phyloP scores from a whole-genome alignment of 2,797 vertebrate species.

The Morelia viridis region DNA sequence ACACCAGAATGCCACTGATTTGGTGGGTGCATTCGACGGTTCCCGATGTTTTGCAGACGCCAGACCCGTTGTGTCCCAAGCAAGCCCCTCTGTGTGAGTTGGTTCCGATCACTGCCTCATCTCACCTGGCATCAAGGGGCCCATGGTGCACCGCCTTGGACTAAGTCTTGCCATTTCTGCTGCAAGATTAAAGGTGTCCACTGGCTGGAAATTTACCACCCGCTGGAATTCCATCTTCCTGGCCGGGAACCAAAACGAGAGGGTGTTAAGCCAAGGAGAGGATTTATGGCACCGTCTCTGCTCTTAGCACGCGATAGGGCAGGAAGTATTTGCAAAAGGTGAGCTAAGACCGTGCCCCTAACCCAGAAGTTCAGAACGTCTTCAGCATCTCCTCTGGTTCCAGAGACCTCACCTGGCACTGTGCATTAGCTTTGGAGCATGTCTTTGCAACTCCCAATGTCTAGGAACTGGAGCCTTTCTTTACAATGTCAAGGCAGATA shows the following conservation, averaged over 20 bases:
- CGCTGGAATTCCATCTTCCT: not conserved
- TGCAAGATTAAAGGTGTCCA: not conserved
- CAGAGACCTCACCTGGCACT: not conserved
- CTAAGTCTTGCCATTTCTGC: not conserved
- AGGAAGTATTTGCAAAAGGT: not conserved
- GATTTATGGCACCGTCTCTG: not conserved
- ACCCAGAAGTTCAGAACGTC: too few species aligned
- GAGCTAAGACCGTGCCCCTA: not conserved
- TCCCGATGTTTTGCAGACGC: too few species aligned
- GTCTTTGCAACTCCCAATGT: not conserved
- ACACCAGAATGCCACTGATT: too few species aligned
- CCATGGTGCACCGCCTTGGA: not conserved
- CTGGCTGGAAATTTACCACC: not conserved
- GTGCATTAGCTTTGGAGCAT: not conserved
- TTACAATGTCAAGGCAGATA: not conserved
- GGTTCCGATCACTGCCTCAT: not conserved
- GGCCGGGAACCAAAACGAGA: not conserved
- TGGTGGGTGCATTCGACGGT: too few species aligned
- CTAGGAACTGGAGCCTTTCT: not conserved
- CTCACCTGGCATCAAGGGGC: not conserved
- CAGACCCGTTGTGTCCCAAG: not conserved
- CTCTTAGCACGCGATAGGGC: not conserved
- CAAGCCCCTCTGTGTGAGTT: not conserved
- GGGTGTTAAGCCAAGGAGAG: not conserved
- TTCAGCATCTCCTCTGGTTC: not conserved